Evolutionary conservation across 2,113 vertebrate genomes (phyloP), one percentile per base, ranked within the genome.

Genomic region (Ornithorhynchus anatinus): DNA sequence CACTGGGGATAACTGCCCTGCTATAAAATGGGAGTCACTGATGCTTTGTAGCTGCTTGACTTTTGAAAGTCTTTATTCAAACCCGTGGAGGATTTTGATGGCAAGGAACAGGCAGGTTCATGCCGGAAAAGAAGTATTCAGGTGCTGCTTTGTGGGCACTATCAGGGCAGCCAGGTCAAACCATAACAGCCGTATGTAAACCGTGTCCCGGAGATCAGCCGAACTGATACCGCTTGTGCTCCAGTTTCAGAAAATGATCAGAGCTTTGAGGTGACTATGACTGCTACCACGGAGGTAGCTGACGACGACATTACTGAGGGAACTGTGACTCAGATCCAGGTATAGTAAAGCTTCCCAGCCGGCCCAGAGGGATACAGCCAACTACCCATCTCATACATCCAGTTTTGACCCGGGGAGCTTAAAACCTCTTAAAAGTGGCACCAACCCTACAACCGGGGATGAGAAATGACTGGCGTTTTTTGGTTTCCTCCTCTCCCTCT

Each of bases 231-330:
- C 39, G 7, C 0, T 4, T 43, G 16, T 79, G 84, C 72, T 89
- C n/a, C 84, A 97, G 96, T 96, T 94, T 95, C 96, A 72, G 96
- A 97, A 85, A 95, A 92, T 77, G 95, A 97, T 51, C 96, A 96
- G 79, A 97, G 96, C 89, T 97, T 98, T 77, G 97, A 99, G 96
- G 96, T 99, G 92, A 98, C 97, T 44, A 98, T 99, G 98, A 98
- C 97, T 16, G 95, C 96, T 37, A 95, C 93, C 53, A 94, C 96
- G n/a, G 95, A 96, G 69, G 93, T 96, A 48, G 93, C 94, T 33
- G 96, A 95, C 47, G 91, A 90, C 44, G 96, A 97, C 39, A 91
- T 97, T 56, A 94, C 92, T 0, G 94, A 96, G 79, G 96, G 94
- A 29, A 95, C 93, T 23, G 94, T 95, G 68, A 95, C 96, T 76